Percentiles rank a stretch among this genome's conserved stretches.
Conservation (phyloP, 2,797 vertebrate species). For the Danio tinwini region DNA sequence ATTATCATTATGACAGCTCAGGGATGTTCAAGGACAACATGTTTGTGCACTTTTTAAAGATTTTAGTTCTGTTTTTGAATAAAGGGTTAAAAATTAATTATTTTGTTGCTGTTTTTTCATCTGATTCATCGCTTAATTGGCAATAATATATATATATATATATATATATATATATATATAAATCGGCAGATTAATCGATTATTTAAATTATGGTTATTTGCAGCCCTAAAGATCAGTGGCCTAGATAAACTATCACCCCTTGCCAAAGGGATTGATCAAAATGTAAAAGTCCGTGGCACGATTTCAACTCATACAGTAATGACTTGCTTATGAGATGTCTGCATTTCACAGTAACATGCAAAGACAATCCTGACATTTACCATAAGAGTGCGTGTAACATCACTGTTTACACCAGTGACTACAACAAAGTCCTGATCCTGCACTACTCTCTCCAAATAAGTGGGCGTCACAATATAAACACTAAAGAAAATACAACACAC, state of each 20-base stretch:
- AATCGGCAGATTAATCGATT: too few species aligned
- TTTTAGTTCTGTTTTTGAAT: too few species aligned
- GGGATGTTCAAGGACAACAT: too few species aligned
- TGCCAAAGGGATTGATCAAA: not conserved
- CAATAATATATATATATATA: too few species aligned
- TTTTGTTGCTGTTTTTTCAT: too few species aligned
- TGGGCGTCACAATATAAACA: constrained; percentile 40
- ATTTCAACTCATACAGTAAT: not conserved
- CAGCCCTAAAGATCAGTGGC: not conserved
- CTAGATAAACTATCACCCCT: not conserved
- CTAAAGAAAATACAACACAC: constrained; percentile 9
- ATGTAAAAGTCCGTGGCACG: not conserved
- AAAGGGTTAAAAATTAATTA: too few species aligned
- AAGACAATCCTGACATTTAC: not conserved
- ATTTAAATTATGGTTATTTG: too few species aligned
- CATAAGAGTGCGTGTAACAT: not conserved
- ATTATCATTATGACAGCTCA: too few species aligned
- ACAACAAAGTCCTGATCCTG: constrained; percentile 9
- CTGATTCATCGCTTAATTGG: too few species aligned
- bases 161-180: too few species aligned
- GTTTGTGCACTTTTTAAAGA: too few species aligned
- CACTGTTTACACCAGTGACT: constrained; percentile 16
- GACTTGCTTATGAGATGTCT: not conserved
- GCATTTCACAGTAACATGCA: not conserved
- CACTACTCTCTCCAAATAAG: constrained; percentile 19